Base-by-base conservation (phyloP, 2,888 invertebrate species). In the Resseliella maxima region DNA sequence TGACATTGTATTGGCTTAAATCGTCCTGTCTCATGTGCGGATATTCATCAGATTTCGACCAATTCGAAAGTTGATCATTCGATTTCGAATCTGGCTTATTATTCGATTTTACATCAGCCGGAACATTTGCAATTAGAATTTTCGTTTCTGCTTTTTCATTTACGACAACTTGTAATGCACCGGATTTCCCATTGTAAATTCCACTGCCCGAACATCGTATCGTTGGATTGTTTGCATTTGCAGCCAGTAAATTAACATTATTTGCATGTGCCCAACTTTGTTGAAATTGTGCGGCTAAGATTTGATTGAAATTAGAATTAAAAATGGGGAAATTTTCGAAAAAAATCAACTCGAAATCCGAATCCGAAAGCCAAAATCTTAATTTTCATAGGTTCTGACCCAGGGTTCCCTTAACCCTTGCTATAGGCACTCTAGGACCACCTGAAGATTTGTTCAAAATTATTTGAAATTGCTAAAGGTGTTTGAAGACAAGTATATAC, bases 171-270 rank as follows among this genome's bases (percentile, higher is more conserved):
- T 88, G 87, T 21, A 90, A 87, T 0, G 89, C 88, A 0, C 92
- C 91, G 1, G 86, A 87, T 41, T 87, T 86, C 0, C 90, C 91
- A 0, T 91, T 90, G 89, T 92, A 95, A 83, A 95, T 93, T n/a
- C 94, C 95, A 86, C 93, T 93, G n/a, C 95, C 95, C 3, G 93
- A 92, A 59, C 91, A 92, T 0, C 93, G 93, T 0, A 88, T 88
- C 0, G 85, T 87, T 0, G 93, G 93, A 86, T 90, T 88, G 89
- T 93, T 94, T n/a, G 93, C 92, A 27, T 94, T 94, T 0, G 95
- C 91, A 0, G 93, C 92, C 54, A 95, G 89, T 1, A 95, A 89
- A 88, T 93, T 94, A 0, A 93, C 93, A 72, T 93, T 90, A 88
- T 93, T 92, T 0, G 92, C 92, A 88, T 92, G 91, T 0, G 94